Percentiles rank a stretch among this genome's conserved stretches.
These are phyloP conservation scores for Sapayoa aenigma DNA, from an alignment of 2,113 vertebrate species.

Conservation along the genomic window DNA sequence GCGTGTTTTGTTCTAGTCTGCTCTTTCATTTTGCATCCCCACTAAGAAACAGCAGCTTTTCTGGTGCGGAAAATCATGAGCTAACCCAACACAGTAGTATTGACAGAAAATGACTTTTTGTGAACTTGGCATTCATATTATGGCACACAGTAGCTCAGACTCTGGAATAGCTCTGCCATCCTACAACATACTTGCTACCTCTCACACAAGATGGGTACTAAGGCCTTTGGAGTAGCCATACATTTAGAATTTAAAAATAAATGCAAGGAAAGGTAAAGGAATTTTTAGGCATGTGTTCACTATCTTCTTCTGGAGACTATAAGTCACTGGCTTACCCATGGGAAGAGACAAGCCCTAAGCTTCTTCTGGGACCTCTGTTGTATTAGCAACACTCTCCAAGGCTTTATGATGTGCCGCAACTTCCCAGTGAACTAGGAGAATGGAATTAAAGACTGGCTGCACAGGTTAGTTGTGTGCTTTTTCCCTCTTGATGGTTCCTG, in stretches of 20 bases:
- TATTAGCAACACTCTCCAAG: neutral
- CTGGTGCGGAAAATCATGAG: neutral
- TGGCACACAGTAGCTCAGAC: neutral
- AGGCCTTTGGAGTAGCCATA: neutral
- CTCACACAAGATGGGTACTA: neutral
- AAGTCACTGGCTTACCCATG: neutral
- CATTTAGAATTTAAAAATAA: neutral
- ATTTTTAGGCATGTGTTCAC: neutral
- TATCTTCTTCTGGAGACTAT: neutral
- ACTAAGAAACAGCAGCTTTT: neutral
- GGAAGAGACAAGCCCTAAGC: neutral
- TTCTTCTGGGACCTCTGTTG: neutral
- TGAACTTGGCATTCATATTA: neutral
- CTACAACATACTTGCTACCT: neutral
- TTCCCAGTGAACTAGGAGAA: neutral
- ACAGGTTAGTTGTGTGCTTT: neutral
- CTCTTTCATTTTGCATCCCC: neutral
- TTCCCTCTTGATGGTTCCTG: neutral
- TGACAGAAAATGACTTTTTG: neutral
- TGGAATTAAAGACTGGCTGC: neutral
- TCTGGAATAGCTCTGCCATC: neutral
- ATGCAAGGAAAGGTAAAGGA: neutral
- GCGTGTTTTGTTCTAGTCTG: neutral
- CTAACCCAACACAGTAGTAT: neutral
- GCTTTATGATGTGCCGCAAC: neutral